Conservation (phyloP, 2,888 invertebrate genomes). For the Siphlonurus alternatus region DNA sequence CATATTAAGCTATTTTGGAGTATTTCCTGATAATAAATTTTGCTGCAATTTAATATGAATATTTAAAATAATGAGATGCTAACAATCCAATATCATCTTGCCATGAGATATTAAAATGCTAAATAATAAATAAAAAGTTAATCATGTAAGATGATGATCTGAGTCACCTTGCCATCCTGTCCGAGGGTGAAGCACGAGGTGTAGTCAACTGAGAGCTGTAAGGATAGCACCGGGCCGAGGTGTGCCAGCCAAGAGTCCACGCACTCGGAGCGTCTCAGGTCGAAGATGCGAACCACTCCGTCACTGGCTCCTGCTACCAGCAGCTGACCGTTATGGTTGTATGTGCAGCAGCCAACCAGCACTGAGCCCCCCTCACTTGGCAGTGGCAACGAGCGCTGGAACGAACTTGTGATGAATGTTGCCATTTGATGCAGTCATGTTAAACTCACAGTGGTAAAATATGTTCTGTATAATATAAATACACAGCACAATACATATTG, state of each 20-base stretch:
- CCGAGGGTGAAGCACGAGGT: constrained; percentile 38
- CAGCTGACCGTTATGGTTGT: constrained; percentile 40
- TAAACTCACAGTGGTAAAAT: neutral
- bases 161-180: constrained; percentile 34
- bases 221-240: constrained; percentile 32
- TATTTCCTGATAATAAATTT: no score
- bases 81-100: no score
- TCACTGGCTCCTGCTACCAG: constrained; percentile 38
- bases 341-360: constrained; percentile 33
- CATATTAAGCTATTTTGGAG: no score
- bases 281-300: constrained; percentile 37
- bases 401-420: no score
- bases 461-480: neutral
- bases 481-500: neutral
- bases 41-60: no score
- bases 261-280: constrained; percentile 34
- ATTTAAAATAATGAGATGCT: no score
- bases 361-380: constrained; percentile 15
- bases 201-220: constrained; percentile 36
- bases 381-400: constrained; percentile 11
- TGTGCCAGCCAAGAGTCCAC: constrained; percentile 37
- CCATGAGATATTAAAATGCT: neutral
- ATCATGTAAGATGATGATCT: constrained; percentile 6
- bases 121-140: neutral
- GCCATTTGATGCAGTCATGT: neutral